A percentile compares a stretch with the other conserved stretches of the same genome.
Evolutionary conservation across 2,888 invertebrate species (phyloP).

Genomic region (Tiliacea aurago): DNA sequence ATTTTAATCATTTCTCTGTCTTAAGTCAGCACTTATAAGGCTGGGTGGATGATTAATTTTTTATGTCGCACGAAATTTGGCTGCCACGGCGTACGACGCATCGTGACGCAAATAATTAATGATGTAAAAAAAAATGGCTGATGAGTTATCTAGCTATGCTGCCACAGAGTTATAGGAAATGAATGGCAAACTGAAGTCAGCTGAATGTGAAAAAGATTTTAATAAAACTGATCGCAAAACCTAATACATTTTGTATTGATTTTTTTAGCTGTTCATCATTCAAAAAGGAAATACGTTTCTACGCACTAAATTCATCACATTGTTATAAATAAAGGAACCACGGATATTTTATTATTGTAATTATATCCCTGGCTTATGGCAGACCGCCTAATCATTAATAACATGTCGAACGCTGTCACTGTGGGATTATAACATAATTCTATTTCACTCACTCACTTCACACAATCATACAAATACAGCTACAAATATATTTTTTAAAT

Average conservation of each 20-base stretch:
- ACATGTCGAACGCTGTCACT: conserved; percentile 4
- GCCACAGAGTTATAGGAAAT: background rate
- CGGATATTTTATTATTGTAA: background rate
- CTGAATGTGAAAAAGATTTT: background rate
- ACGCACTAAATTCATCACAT: conserved; percentile 13
- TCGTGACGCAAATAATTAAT: conserved; percentile 14
- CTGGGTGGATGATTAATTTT: conserved; percentile 69
- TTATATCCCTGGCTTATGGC: background rate
- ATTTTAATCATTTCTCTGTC: conserved; percentile 81
- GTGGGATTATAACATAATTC: conserved; percentile 7
- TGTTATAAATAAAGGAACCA: background rate
- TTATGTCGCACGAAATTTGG: conserved; percentile 47
- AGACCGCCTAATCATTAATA: conserved; percentile 8
- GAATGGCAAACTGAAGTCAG: background rate
- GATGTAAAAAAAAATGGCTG: background rate
- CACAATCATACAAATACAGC: background rate
- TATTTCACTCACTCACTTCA: conserved; percentile 8
- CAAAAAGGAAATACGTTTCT: too few relatives aligned
- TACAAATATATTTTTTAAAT: too few relatives aligned
- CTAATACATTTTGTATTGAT: too few relatives aligned
- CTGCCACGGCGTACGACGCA: background rate
- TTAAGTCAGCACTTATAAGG: conserved; percentile 75
- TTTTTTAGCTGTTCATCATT: too few relatives aligned
- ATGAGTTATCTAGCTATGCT: background rate
- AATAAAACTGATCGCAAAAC: background rate